phyloP scores from a whole-genome alignment of 1,140 invertebrate species.

The Scaptomyza montana region DNA sequence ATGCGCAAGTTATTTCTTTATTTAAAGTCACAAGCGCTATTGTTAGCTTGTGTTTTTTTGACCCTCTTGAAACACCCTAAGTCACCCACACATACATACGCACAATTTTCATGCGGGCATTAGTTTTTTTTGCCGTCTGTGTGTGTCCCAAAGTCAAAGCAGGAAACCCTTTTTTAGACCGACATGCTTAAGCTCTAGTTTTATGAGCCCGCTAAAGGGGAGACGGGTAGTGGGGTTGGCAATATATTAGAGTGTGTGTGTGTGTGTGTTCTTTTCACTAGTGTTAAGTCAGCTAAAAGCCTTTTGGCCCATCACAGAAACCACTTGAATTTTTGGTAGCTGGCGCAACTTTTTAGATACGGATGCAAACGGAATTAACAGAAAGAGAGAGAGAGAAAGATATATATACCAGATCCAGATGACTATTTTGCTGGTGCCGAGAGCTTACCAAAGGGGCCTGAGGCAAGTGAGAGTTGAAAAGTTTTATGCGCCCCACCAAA shows the following conservation, averaged over 20 bases:
- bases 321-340: constrained; percentile 73
- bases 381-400: constrained; percentile 8
- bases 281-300: constrained; percentile 81
- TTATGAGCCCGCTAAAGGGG: constrained; percentile 72
- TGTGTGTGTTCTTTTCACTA: constrained; percentile 34
- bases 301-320: constrained; percentile 55
- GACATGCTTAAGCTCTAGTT: constrained; percentile 79
- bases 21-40: constrained; percentile 71
- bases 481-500: constrained; percentile 71
- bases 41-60: constrained; percentile 53
- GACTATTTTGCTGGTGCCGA: constrained; percentile 48
- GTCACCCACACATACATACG: constrained; percentile 26
- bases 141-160: constrained; percentile 51
- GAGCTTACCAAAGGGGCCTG: not conserved
- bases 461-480: constrained; percentile 36
- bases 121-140: constrained; percentile 42
- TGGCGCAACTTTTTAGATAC: constrained; percentile 74
- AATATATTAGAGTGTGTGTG: constrained; percentile 63
- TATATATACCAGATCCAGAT: constrained; percentile 34
- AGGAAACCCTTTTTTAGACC: constrained; percentile 70
- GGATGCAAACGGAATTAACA: constrained; percentile 74
- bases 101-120: constrained; percentile 61
- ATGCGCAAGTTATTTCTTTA: constrained; percentile 79
- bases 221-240: constrained; percentile 13
- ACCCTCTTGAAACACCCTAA: constrained; percentile 34